Conservation (phyloP, 1,140 invertebrate species). For the Campodea augens region DNA sequence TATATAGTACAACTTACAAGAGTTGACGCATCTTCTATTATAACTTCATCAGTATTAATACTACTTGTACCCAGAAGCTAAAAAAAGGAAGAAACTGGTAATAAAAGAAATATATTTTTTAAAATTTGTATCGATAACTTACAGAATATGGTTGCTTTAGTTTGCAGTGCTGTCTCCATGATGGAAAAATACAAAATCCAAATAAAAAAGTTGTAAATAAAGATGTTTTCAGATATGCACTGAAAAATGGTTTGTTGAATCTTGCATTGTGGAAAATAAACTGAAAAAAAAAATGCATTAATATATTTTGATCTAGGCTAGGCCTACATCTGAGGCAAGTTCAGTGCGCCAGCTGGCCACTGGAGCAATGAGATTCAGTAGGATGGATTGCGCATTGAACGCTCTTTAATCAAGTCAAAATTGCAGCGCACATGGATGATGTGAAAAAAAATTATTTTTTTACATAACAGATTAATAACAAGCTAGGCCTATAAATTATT, state of each 20-base stretch:
- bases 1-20: background rate
- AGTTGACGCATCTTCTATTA: background rate
- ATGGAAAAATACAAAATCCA: conserved; percentile 58
- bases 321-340: too few species aligned
- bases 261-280: conserved; percentile 60
- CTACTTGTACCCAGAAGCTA: background rate
- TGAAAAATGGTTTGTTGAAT: conserved; percentile 74
- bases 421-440: too few species aligned
- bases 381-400: too few species aligned
- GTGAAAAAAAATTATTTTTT: too few species aligned
- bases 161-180: conserved; percentile 59
- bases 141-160: conserved; percentile 43
- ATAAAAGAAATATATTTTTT: background rate
- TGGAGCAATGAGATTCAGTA: too few species aligned
- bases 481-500: too few species aligned
- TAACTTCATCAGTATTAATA: background rate
- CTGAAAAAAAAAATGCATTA: conserved; percentile 33
- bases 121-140: conserved; percentile 14
- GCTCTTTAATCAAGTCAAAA: too few species aligned
- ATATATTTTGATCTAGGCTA: background rate
- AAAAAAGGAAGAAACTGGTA: background rate
- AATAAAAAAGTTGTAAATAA: conserved; percentile 70
- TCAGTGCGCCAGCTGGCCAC: too few species aligned
- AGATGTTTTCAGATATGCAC: conserved; percentile 67
- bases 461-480: too few species aligned